A percentile compares a stretch with the other conserved stretches of the same genome.
These are phyloP conservation scores for Oophaga pumilio DNA, from an alignment of 2,113 vertebrate genomes.

Conservation along the genomic window DNA sequence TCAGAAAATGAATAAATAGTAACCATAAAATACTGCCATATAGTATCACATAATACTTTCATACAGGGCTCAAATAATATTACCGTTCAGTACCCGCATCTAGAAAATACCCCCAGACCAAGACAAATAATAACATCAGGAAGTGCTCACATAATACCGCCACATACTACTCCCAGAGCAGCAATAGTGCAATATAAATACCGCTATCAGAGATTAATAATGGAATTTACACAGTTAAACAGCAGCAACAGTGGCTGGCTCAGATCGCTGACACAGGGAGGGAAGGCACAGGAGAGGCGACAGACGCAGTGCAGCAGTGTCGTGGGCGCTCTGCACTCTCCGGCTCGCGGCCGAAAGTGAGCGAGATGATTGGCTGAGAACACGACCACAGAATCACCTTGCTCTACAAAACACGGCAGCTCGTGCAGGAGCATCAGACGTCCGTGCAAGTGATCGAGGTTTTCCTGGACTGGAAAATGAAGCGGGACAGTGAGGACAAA, in stretches of 20 bases:
- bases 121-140: not conserved
- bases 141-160: too few species aligned
- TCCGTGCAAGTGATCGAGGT: slow-evolving; percentile 84
- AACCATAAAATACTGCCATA: not conserved
- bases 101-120: not conserved
- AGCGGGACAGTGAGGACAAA: slow-evolving; percentile 87
- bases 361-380: not conserved
- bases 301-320: too few species aligned
- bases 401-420: slow-evolving; percentile 90
- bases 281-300: too few species aligned
- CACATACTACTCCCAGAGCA: too few species aligned
- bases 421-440: slow-evolving; percentile 88
- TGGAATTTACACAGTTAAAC: too few species aligned
- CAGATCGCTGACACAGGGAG: too few species aligned
- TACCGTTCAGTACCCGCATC: not conserved
- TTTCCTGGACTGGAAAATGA: slow-evolving; percentile 85
- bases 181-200: too few species aligned
- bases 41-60: not conserved
- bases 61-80: not conserved
- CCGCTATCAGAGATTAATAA: too few species aligned
- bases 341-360: too few species aligned
- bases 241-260: too few species aligned
- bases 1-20: not conserved
- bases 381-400: slow-evolving; percentile 72
- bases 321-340: not conserved